Evolutionary conservation across 2,888 invertebrate species (phyloP).

Genomic region (Volucella inanis): DNA sequence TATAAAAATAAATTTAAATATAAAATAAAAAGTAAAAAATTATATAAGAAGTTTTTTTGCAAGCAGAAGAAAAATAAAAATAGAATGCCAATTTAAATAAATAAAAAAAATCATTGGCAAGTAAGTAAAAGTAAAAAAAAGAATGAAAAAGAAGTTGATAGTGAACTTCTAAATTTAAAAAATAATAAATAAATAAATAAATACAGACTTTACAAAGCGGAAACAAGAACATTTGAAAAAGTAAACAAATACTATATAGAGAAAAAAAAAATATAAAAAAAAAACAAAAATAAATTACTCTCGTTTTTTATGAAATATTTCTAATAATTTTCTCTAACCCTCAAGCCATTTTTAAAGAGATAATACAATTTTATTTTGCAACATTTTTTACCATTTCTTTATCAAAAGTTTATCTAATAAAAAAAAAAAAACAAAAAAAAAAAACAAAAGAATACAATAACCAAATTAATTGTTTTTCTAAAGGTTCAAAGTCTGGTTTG

Average conservation of each 20-base stretch:
- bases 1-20: background rate
- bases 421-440: background rate
- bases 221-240: slow-evolving; percentile 35
- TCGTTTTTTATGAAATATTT: slow-evolving; percentile 54
- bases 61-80: slow-evolving; percentile 48
- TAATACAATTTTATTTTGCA: slow-evolving; percentile 5
- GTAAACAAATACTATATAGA: slow-evolving; percentile 28
- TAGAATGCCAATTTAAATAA: slow-evolving; percentile 51
- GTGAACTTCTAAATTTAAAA: slow-evolving; percentile 32
- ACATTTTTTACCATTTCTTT: slow-evolving; percentile 22
- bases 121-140: slow-evolving; percentile 39
- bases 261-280: slow-evolving; percentile 15
- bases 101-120: slow-evolving; percentile 42
- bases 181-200: slow-evolving; percentile 20
- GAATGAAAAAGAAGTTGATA: slow-evolving; percentile 28
- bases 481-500: too few relatives aligned
- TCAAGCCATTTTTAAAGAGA: slow-evolving; percentile 3
- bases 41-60: slow-evolving; percentile 58
- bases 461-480: too few relatives aligned
- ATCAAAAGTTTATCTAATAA: background rate
- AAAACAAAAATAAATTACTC: slow-evolving; percentile 42
- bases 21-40: slow-evolving; percentile 15
- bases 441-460: too few relatives aligned
- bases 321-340: slow-evolving; percentile 35
- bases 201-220: slow-evolving; percentile 45